Base-by-base conservation (phyloP, 1,140 invertebrate genomes). In the Macrocentrus cingulum region DNA sequence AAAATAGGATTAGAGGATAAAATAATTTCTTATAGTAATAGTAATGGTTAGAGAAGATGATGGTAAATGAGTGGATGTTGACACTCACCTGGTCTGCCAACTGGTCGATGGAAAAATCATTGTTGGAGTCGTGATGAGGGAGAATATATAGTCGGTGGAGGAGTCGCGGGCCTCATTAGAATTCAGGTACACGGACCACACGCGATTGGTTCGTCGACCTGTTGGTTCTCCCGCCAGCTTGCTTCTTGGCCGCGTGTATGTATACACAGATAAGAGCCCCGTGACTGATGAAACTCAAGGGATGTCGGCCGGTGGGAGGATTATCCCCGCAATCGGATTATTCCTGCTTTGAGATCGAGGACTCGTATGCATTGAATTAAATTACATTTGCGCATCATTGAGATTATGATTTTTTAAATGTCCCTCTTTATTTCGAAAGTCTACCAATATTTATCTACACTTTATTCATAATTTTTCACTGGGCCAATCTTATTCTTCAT, bases 121-220 rank as follows among this genome's bases (percentile, higher is more conserved):
- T 66, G 59, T 60, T 58, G 62, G 64, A 54, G 45, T 56, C 57
- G 65, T 66, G 56, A 64, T 63, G 56, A 70, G 66, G 67, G 67
- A 64, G 65, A 68, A 75, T 76, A 77, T 79, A 79, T 79, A 79
- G 66, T 61, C 67, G 61, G 65, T 25, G 37, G 37, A 44, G 23
- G 32, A 44, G 39, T 44, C 41, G 65, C 67, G 71, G 67, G 60
- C 69, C 75, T 79, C 75, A 75, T 76, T 75, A 76, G 64, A 74
- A 79, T 79, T 77, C 76, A 77, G 71, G 68, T 74, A 66, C 68
- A 74, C 66, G 63, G 64, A 69, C 61, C 60, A 48, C 60, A 59
- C 62, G 68, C 64, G 70, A 77, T 79, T 79, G 75, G 76, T 76
- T 77, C 75, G 71, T 70, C 74, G 74, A 77, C 72, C 75, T 66